Base-by-base conservation (phyloP, 2,888 invertebrate species). In the Heteromyza rotundicornis region DNA sequence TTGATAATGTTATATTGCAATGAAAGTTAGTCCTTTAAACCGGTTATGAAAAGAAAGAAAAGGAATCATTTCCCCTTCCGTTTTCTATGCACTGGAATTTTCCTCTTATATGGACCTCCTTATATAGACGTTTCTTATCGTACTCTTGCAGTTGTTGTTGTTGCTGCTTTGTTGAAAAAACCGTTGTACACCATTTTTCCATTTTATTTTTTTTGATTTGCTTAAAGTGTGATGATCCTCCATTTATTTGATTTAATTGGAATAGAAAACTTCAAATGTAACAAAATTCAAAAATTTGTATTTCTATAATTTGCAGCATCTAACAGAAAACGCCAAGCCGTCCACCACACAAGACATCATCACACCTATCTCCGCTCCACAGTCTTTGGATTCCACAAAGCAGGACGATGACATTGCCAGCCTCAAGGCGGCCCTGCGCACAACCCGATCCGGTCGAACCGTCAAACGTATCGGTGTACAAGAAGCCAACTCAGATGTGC, bases 401-500 rank as follows among this genome's bases (percentile, higher is more conserved):
- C 73, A 76, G 49, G 63, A 74, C 66, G 74, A 73, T 64, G 76
- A 80, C 27, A 66, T 76, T 61, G 70, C 71, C 35, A 50, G 62
- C 8, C 66, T 77, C 16, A 79, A 75, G 52, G 63, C 65, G 7
- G 10, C 5, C 27, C 5, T 27, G 27, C 27, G 27, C 10, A 27
- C 27, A 7, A 27, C 27, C 7, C 40, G 40, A 10, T 40, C 10
- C 16, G 40, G 40, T 7, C 56, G 65, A 54, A 65, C 71, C 20
- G 76, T 72, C 19, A 82, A 78, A 14, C 78, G 80, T 8, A 27
- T 27, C 27, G 27, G 27, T 10, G 10, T 27, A 27, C 27, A 27
- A 10, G 76, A 75, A 2, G 78, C 80, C 47, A 74, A 27, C 7
- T 5, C 5, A 66, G 72, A 78, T 24, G 78, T 75, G 78, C 73